Evolutionary conservation across 2,113 vertebrate species (phyloP).

Genomic region (Riparia riparia): DNA sequence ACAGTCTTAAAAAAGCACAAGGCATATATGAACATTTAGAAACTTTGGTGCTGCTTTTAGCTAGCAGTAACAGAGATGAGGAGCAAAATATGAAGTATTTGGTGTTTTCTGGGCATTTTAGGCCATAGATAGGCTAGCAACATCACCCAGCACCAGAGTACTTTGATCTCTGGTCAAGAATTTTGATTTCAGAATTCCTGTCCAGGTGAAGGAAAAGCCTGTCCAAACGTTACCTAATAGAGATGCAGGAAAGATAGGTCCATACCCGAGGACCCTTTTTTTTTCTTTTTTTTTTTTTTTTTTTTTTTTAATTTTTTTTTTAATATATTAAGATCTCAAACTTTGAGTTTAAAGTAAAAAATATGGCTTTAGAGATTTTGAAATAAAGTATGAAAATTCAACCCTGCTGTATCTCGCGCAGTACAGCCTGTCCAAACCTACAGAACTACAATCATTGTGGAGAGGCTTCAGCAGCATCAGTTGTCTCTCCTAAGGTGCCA

Average conservation of each 20-base stretch:
- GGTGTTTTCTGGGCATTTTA: background rate
- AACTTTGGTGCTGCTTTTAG: background rate
- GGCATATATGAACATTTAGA: rapidly evolving
- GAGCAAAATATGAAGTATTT: background rate
- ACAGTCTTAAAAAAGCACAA: background rate
- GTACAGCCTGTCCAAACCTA: background rate
- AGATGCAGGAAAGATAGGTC: background rate
- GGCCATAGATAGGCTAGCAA: background rate
- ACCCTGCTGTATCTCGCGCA: background rate
- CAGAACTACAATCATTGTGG: background rate
- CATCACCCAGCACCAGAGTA: background rate
- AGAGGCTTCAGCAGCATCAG: background rate
- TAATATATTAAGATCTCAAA: background rate
- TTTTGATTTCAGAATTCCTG: background rate
- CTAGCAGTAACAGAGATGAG: background rate
- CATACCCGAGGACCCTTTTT: background rate
- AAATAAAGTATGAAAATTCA: background rate
- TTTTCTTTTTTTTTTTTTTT: background rate
- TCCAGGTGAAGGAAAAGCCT: background rate
- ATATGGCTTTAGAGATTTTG: background rate
- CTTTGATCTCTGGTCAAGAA: background rate
- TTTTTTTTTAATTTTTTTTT: background rate
- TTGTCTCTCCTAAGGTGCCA: background rate
- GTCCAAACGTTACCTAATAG: background rate
- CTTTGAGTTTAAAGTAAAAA: background rate